phyloP scores from a whole-genome alignment of 2,797 vertebrate genomes.

The Psittacula derbiana region DNA sequence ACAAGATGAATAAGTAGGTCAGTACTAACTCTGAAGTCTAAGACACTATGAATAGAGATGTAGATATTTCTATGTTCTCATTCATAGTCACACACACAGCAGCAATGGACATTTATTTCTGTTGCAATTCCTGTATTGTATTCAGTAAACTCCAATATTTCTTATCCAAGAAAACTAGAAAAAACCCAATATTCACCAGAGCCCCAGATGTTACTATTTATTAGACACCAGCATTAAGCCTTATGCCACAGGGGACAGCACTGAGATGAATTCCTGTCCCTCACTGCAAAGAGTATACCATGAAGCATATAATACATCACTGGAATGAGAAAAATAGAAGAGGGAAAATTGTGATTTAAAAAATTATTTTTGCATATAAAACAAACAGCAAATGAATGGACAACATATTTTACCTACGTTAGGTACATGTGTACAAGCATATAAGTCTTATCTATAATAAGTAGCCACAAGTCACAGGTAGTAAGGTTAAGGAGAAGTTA shows the following conservation, averaged over 20 bases:
- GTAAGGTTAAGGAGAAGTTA: neutral
- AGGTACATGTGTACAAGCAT: neutral
- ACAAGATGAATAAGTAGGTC: neutral
- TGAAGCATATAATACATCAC: neutral
- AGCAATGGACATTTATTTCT: neutral
- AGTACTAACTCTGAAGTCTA: neutral
- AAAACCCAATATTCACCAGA: neutral
- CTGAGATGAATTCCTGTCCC: neutral
- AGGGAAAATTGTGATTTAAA: rapidly evolving
- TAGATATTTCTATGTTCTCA: neutral
- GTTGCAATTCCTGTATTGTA: neutral
- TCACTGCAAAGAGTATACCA: neutral
- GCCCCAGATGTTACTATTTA: neutral
- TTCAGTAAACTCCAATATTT: neutral
- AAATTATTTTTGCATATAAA: neutral
- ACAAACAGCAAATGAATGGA: neutral
- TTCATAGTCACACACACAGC: neutral
- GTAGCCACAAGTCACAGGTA: neutral
- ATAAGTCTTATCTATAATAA: neutral
- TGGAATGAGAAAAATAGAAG: neutral
- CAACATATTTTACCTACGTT: neutral
- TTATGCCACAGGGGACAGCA: neutral
- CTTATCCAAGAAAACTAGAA: neutral
- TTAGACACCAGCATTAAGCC: neutral
- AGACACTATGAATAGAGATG: neutral